Base-by-base conservation (phyloP, 2,888 invertebrate species). In the Periphyllus acericola region DNA sequence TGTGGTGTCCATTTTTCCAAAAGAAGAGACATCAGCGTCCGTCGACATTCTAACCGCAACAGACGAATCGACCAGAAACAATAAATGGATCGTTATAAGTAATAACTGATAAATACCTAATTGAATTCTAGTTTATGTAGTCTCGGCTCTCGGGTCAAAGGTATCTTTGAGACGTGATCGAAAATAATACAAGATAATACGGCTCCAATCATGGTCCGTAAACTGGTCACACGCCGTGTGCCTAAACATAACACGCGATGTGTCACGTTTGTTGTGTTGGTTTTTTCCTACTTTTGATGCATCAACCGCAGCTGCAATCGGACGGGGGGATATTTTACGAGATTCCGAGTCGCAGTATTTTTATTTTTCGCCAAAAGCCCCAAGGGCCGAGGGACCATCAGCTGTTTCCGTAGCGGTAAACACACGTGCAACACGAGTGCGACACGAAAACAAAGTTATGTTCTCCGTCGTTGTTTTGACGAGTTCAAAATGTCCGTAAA, bases 161-260 rank as follows among this genome's bases (percentile, higher is more conserved):
- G 83, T 84, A 66, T 46, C 40, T 66, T 40, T 66, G 40, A 36
- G 75, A 66, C 32, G 25, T 6, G 2, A 17, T 32, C 9, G 40
- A 46, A 76, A 76, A 84, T 60, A 84, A 66, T 60, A 66, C 14
- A 29, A 75, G 74, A 83, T 74, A 55, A 82, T 32, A 72, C 25
- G 8, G 40, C 2, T n/a, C 66, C 29, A 66, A 46, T 66, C n/a
- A 66, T 66, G n/a, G 14, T 46, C 14, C 46, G 60, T 25, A 0
- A 55, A 32, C 19, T 25, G 60, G 60, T 29, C 25, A 76, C 52
- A 52, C 32, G 71, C 32, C 9, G 60, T 21, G 9, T 19, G 2
- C 11, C 14, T 29, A 5, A 8, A 14, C 14, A 46, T 46, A 2
- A 4, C 2, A 0, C 4, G 21, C 5, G 60, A 3, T 60, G 60